Evolutionary conservation across 2,113 vertebrate species (phyloP), one percentile per base, ranked within the genome.

Genomic region (Bungarus multicinctus): DNA sequence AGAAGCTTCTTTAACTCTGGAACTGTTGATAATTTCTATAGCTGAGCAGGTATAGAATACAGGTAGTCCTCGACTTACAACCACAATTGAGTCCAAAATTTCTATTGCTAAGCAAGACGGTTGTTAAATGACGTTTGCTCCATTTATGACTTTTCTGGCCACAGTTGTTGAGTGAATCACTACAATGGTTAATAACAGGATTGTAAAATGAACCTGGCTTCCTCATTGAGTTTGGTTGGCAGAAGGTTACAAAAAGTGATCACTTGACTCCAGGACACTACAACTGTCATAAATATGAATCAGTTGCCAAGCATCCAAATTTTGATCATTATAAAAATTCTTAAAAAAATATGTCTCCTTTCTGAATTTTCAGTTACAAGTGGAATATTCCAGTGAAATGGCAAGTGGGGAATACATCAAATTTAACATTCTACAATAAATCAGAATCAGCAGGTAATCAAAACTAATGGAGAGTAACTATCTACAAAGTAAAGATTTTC

Each of bases 321-420:
- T 34, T 69, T 34, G 64, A 69, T 69, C 64, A 50, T 50, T 50
- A 50, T 50, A 50, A 50, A 50, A 50, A 50, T 50, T 50, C 47
- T 50, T 50, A 0, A 50, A 50, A 50, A 50, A 50, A 50, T 50
- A 50, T 39, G 96, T 86, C 39, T 86, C 85, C 94, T 91, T 90
- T 93, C 91, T 95, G 95, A 92, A 74, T 91, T 97, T 90, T 90
- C 92, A 99, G 99, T 43, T 99, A 99, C 96, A 98, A 94, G 89
- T 99, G 99, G 99, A 99, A 98, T 74, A 98, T 99, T 96, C 99
- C 99, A 93, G 96, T 99, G 91, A 98, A 97, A 96, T 99, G 97
- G 98, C 93, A 90, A 23, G 87, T 95, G 92, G 98, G 92, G 45
- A 86, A 0, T 95, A 58, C 25, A 93, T 58, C 18, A 54, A 0